Conservation (phyloP, 2,113 vertebrate genomes). For the Phodopus roborovskii region DNA sequence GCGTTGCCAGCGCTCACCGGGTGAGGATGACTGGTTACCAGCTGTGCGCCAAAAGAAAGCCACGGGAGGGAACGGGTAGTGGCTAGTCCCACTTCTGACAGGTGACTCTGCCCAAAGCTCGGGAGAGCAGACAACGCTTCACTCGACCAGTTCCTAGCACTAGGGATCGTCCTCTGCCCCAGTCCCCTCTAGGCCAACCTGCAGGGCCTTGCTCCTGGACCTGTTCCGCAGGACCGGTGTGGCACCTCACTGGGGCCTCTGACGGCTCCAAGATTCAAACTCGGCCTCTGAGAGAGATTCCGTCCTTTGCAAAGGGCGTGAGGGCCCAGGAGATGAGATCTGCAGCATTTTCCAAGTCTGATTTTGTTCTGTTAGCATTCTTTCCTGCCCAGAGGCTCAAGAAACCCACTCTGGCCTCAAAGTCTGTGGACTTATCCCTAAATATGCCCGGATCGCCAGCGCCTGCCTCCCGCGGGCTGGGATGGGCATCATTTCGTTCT, state of each 20-base stretch:
- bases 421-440: background rate
- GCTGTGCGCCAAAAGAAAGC: background rate
- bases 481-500: accelerated
- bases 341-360: background rate
- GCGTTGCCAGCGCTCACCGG: too few species aligned
- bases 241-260: background rate
- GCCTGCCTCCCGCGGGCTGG: background rate
- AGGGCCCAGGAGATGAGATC: background rate
- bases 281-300: accelerated
- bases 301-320: background rate
- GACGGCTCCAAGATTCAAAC: accelerated
- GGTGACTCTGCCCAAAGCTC: too few species aligned
- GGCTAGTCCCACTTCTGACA: accelerated
- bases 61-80: background rate
- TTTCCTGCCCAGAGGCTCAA: background rate
- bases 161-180: too few species aligned
- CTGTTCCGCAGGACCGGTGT: accelerated
- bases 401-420: background rate
- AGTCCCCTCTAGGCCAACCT: background rate
- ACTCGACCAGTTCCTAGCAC: background rate
- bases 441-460: background rate
- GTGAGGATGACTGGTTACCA: too few species aligned
- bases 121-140: background rate
- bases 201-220: background rate
- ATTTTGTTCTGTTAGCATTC: background rate